Conservation (phyloP, 2,797 vertebrate genomes). For the Remorina albescens region DNA sequence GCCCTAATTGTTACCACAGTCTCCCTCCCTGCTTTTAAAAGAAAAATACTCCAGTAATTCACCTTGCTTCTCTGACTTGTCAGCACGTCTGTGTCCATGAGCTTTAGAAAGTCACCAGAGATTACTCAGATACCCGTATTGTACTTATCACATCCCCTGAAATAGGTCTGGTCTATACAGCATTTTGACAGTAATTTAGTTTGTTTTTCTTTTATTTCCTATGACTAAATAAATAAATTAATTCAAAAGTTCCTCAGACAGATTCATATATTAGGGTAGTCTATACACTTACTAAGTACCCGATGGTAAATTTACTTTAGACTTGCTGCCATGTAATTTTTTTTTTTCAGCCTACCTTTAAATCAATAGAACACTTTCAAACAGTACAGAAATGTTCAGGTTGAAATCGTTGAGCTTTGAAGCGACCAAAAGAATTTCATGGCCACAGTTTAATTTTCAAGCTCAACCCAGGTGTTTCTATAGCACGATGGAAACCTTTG, state of each 20-base stretch:
- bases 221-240: background rate
- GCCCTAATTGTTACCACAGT: too few relatives aligned
- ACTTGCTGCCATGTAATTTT: background rate
- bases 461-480: constrained; percentile 33
- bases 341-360: constrained; percentile 2
- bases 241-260: background rate
- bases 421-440: constrained; percentile 39
- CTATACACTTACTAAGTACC: background rate
- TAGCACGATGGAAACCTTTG: constrained; percentile 30
- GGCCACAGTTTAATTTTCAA: constrained; percentile 45
- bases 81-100: background rate
- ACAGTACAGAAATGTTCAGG: constrained; percentile 13
- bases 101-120: background rate
- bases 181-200: background rate
- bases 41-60: background rate
- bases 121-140: background rate
- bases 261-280: constrained; percentile 10
- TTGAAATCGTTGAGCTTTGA: constrained; percentile 41
- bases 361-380: constrained; percentile 17
- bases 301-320: background rate
- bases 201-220: background rate
- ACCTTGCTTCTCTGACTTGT: background rate
- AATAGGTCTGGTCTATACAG: background rate
- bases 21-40: background rate
- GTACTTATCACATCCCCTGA: background rate